These are phyloP conservation scores for Julus scandinavius DNA, from an alignment of 2,888 invertebrate genomes.

Conservation along the genomic window DNA sequence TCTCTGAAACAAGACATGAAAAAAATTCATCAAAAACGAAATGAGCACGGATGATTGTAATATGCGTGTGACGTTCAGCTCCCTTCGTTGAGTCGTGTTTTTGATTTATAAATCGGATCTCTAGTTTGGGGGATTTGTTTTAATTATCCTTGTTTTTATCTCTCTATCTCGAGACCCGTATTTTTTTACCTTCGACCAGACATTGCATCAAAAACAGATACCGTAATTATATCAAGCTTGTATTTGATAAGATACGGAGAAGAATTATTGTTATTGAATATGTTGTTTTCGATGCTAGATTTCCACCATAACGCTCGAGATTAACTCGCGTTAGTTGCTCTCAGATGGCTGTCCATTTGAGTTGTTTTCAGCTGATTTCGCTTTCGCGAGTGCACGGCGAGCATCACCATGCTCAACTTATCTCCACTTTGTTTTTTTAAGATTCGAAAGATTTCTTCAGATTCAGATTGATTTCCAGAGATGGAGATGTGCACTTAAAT, in stretches of 20 bases:
- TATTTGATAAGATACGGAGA: too few relatives aligned
- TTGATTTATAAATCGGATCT: not conserved
- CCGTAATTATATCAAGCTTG: not conserved
- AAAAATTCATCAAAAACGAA: not conserved
- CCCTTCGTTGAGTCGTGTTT: not conserved
- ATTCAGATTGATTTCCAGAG: too few relatives aligned
- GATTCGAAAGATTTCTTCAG: too few relatives aligned
- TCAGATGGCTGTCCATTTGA: too few relatives aligned
- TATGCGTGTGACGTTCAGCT: not conserved
- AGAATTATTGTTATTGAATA: too few relatives aligned
- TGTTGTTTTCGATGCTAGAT: too few relatives aligned
- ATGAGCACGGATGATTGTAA: constrained; percentile 18
- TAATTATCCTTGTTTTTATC: not conserved
- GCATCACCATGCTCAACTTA: too few relatives aligned
- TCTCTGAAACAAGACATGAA: not conserved
- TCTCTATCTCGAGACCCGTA: not conserved
- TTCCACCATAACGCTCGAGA: too few relatives aligned
- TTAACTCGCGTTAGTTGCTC: too few relatives aligned
- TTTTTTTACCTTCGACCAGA: not conserved
- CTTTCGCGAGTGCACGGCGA: too few relatives aligned
- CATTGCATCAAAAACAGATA: not conserved
- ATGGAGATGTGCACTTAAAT: too few relatives aligned
- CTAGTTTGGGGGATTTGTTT: not conserved
- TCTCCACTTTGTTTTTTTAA: not conserved
- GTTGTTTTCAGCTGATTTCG: too few relatives aligned